Conservation (phyloP, 30 jellyfish, hydroid and myxozoan genomes). For the Chironex yamaguchii region DNA sequence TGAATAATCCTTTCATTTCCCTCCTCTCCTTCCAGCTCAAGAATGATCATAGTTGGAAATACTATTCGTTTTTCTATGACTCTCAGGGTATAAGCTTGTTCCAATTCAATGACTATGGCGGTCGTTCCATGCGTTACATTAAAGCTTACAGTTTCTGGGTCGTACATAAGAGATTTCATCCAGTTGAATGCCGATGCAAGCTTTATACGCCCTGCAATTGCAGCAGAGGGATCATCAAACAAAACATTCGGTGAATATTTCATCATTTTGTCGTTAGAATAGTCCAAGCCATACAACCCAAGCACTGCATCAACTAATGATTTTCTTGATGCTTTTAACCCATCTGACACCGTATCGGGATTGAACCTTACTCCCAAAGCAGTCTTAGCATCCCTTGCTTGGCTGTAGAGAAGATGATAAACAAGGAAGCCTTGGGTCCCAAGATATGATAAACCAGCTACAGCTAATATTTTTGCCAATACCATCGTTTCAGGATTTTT, state of each 20-base stretch:
- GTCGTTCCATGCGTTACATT: neutral
- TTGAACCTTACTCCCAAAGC: too few relatives aligned
- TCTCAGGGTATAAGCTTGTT: neutral
- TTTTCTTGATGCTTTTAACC: neutral
- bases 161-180: neutral
- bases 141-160: neutral
- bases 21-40: neutral
- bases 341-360: neutral
- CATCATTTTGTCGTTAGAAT: neutral
- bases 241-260: neutral
- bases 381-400: neutral
- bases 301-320: neutral
- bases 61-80: neutral
- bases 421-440: neutral
- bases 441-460: neutral
- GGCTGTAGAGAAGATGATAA: neutral
- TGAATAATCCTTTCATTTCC: neutral
- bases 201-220: neutral
- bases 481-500: too few relatives aligned
- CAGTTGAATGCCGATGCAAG: neutral
- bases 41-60: neutral
- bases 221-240: neutral
- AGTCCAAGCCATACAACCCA: neutral
- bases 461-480: neutral
- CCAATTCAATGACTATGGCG: neutral